Conservation (phyloP, 2,113 vertebrate species). For the Rhodinocichla rosea region DNA sequence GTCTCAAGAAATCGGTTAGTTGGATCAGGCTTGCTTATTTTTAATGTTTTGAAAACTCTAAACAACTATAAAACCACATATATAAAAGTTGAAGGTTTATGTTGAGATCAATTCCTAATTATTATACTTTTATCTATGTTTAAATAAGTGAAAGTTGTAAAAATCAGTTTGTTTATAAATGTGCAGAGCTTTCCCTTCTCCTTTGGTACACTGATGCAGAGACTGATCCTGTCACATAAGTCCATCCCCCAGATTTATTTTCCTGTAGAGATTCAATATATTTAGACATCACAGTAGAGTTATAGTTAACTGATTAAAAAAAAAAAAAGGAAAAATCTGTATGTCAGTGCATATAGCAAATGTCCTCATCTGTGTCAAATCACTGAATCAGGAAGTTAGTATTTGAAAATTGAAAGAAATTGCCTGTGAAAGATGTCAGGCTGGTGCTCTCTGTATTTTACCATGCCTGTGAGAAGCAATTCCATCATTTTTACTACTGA, state of each 20-base stretch:
- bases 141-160: neutral
- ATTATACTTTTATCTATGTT: neutral
- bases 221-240: neutral
- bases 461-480: neutral
- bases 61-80: neutral
- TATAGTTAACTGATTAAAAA: neutral
- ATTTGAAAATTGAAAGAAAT: neutral
- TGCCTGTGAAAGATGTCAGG: neutral
- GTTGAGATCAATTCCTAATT: neutral
- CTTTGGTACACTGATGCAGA: neutral
- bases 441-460: neutral
- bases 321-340: neutral
- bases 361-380: neutral
- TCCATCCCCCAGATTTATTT: neutral
- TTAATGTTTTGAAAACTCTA: neutral
- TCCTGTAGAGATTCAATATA: neutral
- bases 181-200: neutral
- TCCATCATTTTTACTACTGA: neutral
- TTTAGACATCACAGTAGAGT: neutral
- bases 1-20: neutral
- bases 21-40: neutral
- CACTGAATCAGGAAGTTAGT: neutral
- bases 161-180: neutral
- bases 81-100: neutral
- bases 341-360: neutral